These are phyloP conservation scores for Characodon lateralis DNA, from an alignment of 2,797 vertebrate genomes.

Conservation along the genomic window DNA sequence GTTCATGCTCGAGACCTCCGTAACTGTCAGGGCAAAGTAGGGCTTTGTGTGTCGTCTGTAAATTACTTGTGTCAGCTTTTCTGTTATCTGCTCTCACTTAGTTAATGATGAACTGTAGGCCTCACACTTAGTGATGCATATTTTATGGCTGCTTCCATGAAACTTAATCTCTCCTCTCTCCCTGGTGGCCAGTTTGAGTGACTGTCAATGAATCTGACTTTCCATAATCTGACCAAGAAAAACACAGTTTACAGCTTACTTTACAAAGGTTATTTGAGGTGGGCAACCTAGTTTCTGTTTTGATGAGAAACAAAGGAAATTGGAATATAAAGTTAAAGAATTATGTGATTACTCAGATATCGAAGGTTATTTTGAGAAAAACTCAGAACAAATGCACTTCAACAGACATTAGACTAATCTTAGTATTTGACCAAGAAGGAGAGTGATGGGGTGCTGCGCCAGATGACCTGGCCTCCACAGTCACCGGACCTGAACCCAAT, in stretches of 20 bases:
- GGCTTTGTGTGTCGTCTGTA: not conserved
- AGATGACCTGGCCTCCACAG: too few species aligned
- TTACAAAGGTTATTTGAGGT: not conserved
- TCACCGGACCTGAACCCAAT: too few species aligned
- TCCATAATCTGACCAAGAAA: slow-evolving; percentile 18
- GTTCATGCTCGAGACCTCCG: too few species aligned
- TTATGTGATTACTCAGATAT: not conserved
- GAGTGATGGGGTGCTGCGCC: too few species aligned
- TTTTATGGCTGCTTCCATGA: slow-evolving; percentile 67
- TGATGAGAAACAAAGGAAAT: not conserved
- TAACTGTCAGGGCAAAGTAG: not conserved
- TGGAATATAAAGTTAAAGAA: not conserved
- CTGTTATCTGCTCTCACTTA: slow-evolving; percentile 43
- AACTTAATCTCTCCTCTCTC: slow-evolving; percentile 56
- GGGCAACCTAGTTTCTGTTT: not conserved
- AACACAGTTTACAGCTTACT: not conserved
- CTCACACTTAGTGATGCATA: slow-evolving; percentile 56
- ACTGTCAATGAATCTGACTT: slow-evolving; percentile 33
- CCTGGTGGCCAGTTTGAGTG: slow-evolving; percentile 40
- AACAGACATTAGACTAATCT: too few species aligned
- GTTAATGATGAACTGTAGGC: slow-evolving; percentile 39
- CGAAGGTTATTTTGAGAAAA: not conserved
- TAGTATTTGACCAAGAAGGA: too few species aligned
- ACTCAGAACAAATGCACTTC: too few species aligned
- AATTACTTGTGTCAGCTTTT: slow-evolving; percentile 26